Evolutionary conservation across 2,113 vertebrate genomes (phyloP).

Genomic region (Thamnophis sirtalis): DNA sequence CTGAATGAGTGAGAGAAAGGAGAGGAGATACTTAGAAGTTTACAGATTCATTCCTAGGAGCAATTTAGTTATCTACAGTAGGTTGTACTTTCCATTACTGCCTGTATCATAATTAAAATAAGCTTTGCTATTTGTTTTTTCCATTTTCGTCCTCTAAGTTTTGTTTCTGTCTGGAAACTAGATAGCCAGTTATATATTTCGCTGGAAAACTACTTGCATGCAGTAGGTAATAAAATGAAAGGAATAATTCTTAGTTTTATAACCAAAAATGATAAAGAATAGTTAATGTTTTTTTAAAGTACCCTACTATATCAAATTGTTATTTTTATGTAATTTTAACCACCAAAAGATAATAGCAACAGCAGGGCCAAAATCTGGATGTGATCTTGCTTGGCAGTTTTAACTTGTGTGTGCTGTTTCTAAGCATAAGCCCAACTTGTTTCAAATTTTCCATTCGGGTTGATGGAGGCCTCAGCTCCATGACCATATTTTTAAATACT

Average conservation of each 20-base stretch:
- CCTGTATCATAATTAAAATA: conserved; percentile 1
- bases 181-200: background rate
- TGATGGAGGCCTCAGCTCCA: background rate
- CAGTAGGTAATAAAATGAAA: conserved; percentile 4
- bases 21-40: background rate
- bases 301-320: background rate
- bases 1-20: background rate
- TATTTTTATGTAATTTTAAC: background rate
- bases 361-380: background rate
- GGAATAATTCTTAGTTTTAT: conserved; percentile 3
- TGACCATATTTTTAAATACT: background rate
- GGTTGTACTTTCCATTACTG: background rate
- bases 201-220: background rate
- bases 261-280: background rate
- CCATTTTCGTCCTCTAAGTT: conserved; percentile 3
- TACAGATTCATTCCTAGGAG: conserved; percentile 3
- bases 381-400: background rate
- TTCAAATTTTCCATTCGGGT: background rate
- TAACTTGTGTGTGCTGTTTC: background rate
- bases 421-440: background rate
- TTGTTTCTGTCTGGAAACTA: background rate
- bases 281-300: conserved; percentile 3
- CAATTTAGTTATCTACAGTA: background rate
- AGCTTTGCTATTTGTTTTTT: background rate
- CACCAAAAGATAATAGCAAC: background rate